Evolutionary conservation across 2,113 vertebrate species (phyloP).

Genomic region (Salvelinus sp.): DNA sequence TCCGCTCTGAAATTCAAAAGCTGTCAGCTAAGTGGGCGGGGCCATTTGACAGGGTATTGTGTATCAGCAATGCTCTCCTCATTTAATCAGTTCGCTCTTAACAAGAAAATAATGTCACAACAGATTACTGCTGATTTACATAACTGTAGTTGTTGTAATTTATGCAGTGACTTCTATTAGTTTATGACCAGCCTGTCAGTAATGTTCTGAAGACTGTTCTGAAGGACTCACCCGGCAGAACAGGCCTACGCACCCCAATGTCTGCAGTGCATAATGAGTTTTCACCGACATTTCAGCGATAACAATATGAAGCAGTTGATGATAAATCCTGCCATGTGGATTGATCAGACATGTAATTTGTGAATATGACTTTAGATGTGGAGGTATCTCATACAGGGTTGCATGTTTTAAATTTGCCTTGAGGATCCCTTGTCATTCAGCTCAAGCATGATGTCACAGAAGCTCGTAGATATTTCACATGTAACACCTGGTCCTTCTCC

Average conservation of each 20-base stretch:
- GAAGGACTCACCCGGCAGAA: neutral
- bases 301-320: too few species aligned
- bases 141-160: constrained; percentile 27
- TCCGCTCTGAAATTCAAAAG: neutral
- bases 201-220: too few species aligned
- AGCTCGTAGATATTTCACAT: neutral
- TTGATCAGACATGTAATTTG: too few species aligned
- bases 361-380: neutral
- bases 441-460: neutral
- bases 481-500: neutral
- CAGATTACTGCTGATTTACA: constrained; percentile 34
- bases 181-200: constrained; percentile 16
- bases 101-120: constrained; percentile 32
- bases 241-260: neutral
- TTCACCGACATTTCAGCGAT: neutral
- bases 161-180: constrained; percentile 23
- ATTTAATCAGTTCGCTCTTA: constrained; percentile 32
- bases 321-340: neutral
- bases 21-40: neutral
- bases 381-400: neutral
- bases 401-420: neutral
- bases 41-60: constrained; percentile 18
- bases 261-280: neutral
- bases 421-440: neutral
- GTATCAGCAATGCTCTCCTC: constrained; percentile 17